Percentiles rank a stretch among this genome's conserved stretches.
Conservation (phyloP, 2,113 vertebrate genomes). For the Eupsittula cactorum region DNA sequence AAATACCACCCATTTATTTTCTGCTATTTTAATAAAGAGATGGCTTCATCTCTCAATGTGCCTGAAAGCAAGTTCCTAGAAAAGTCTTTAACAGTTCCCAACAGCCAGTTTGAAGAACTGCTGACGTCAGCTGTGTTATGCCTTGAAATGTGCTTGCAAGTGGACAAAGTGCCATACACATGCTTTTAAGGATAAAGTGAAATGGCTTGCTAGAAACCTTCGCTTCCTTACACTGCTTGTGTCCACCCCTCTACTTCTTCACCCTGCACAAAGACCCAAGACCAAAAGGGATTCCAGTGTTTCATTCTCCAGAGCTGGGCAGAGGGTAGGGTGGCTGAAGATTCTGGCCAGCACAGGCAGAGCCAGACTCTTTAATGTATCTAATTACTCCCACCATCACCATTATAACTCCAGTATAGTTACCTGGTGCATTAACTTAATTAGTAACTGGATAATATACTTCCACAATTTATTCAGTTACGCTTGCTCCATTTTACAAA, state of each 20-base stretch:
- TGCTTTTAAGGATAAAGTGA: not conserved
- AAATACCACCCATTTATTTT: not conserved
- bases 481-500: not conserved
- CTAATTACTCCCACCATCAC: not conserved
- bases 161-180: not conserved
- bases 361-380: not conserved
- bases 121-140: not conserved
- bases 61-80: not conserved
- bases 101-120: not conserved
- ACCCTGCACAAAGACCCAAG: not conserved
- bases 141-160: not conserved
- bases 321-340: not conserved
- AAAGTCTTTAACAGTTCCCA: not conserved
- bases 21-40: not conserved
- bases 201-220: not conserved
- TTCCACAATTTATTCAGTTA: not conserved
- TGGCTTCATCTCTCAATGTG: not conserved
- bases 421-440: not conserved
- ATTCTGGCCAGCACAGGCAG: not conserved
- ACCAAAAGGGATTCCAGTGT: not conserved
- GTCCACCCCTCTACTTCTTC: not conserved
- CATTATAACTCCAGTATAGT: not conserved
- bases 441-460: not conserved
- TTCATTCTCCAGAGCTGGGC: not conserved
- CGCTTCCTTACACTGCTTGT: not conserved